Conservation (phyloP, 2,888 invertebrate genomes). For the Rapana venosa region DNA sequence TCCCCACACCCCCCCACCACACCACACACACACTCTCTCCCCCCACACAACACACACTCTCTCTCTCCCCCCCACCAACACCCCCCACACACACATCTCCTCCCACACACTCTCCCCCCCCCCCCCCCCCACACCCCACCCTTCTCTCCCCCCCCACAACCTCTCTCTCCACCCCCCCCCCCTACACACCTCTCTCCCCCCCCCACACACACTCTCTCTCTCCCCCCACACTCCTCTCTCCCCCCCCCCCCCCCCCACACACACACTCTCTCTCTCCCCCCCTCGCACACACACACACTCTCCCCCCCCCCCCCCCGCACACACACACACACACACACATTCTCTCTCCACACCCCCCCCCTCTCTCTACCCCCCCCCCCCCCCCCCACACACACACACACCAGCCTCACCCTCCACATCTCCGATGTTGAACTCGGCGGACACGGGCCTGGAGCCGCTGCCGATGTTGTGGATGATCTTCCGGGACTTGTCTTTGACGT, state of each 20-base stretch:
- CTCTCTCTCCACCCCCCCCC: too few relatives aligned
- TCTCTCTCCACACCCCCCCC: neutral
- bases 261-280: too few relatives aligned
- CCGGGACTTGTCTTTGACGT: constrained; percentile 81
- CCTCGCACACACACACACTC: too few relatives aligned
- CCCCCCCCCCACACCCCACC: too few relatives aligned
- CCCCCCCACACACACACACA: neutral
- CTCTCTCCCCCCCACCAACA: too few relatives aligned
- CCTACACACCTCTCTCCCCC: too few relatives aligned
- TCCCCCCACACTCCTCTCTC: neutral
- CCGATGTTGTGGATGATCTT: constrained; percentile 77
- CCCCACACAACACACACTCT: too few relatives aligned
- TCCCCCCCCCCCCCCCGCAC: too few relatives aligned
- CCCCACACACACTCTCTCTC: too few relatives aligned
- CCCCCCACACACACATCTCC: neutral
- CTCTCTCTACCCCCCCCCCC: neutral
- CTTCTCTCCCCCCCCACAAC: too few relatives aligned
- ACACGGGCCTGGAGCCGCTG: constrained; percentile 71
- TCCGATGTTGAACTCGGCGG: constrained; percentile 71
- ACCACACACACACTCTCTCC: too few relatives aligned
- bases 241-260: neutral
- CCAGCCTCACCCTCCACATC: constrained; percentile 66
- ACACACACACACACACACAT: too few relatives aligned
- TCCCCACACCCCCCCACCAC: neutral
- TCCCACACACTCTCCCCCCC: neutral